Percentiles rank a stretch among this genome's conserved stretches.
phyloP scores from a whole-genome alignment of 2,797 vertebrate species.

The Acestrorhynchus altus region DNA sequence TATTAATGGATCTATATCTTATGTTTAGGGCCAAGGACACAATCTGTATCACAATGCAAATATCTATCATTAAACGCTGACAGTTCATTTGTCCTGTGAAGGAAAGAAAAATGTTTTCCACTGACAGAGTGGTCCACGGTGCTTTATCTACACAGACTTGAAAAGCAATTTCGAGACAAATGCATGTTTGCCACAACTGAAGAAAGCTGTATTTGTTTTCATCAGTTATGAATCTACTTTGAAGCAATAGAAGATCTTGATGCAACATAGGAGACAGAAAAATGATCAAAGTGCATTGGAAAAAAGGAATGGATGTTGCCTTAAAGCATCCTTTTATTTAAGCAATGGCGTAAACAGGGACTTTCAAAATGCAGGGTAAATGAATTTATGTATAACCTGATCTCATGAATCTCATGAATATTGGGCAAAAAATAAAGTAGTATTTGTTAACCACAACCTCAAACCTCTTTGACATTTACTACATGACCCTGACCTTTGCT shows the following conservation, averaged over 20 bases:
- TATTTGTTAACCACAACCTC: too few species aligned
- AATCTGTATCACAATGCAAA: slow-evolving; percentile 87
- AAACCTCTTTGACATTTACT: too few species aligned
- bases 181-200: slow-evolving; percentile 75
- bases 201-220: slow-evolving; percentile 65
- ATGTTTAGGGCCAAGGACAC: slow-evolving; percentile 85
- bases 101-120: slow-evolving; percentile 83
- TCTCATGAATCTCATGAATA: background rate
- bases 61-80: slow-evolving; percentile 87
- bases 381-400: background rate
- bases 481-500: too few species aligned
- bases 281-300: slow-evolving; percentile 10
- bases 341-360: background rate
- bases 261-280: slow-evolving; percentile 8
- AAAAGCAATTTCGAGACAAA: slow-evolving; percentile 77
- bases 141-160: slow-evolving; percentile 63
- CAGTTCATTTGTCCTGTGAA: slow-evolving; percentile 84
- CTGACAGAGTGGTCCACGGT: slow-evolving; percentile 60
- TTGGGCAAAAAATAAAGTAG: too few species aligned
- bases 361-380: background rate
- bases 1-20: slow-evolving; percentile 86
- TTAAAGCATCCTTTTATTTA: slow-evolving; percentile 16
- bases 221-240: slow-evolving; percentile 68
- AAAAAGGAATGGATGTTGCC: slow-evolving; percentile 8
- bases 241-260: slow-evolving; percentile 62